phyloP scores from a whole-genome alignment of 2,113 vertebrate species.

The Oostethus manadensis region DNA sequence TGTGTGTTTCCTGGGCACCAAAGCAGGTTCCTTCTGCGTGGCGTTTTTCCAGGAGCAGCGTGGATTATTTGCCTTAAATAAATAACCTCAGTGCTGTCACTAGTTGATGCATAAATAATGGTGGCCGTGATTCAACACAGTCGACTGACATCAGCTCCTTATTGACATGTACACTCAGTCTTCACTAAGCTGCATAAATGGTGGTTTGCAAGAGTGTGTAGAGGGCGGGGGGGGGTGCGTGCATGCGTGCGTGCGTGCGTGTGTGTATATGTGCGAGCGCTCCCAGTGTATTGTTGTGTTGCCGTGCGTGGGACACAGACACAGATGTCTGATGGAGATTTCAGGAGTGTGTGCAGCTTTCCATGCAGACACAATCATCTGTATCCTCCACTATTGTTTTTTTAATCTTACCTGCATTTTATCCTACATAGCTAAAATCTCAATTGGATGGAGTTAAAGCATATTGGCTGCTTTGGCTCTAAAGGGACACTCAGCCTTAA shows the following conservation, averaged over 20 bases:
- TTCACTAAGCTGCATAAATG: conserved; percentile 39
- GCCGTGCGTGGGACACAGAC: conserved; percentile 41
- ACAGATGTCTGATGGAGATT: conserved; percentile 43
- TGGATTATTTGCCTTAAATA: conserved; percentile 58
- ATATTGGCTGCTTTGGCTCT: conserved; percentile 46
- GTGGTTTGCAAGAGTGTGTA: conserved; percentile 47
- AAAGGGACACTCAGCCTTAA: conserved; percentile 58
- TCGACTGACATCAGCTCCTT: conserved; percentile 34
- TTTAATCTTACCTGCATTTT: conserved; percentile 4
- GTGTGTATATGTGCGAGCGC: conserved; percentile 27
- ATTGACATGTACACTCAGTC: conserved; percentile 32
- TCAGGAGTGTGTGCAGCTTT: conserved; percentile 48
- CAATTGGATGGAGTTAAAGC: conserved; percentile 40
- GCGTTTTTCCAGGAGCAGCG: conserved; percentile 44
- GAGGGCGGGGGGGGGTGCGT: conserved; percentile 29
- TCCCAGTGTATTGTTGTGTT: conserved; percentile 26
- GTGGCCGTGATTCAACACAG: conserved; percentile 34
- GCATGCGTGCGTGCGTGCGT: conserved; percentile 37
- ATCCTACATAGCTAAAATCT: not conserved
- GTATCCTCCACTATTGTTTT: conserved; percentile 6
- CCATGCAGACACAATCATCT: conserved; percentile 25
- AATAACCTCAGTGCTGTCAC: conserved; percentile 39
- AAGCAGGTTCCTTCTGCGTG: conserved; percentile 41
- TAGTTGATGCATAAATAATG: conserved; percentile 52
- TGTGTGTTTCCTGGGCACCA: conserved; percentile 20